Conservation (phyloP, 2,888 invertebrate species). For the Cancer borealis region DNA sequence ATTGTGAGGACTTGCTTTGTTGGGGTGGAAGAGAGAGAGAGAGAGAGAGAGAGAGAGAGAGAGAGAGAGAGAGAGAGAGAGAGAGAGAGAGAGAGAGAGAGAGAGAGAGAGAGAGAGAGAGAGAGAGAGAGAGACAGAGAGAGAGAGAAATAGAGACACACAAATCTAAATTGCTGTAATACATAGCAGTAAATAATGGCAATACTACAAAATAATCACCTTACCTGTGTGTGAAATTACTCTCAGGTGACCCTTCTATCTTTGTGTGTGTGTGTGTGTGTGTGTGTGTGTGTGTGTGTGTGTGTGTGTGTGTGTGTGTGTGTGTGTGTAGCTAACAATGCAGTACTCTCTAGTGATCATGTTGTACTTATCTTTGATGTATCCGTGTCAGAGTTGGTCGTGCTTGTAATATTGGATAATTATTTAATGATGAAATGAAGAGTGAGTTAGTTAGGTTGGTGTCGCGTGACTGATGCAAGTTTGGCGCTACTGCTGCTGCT, state of each 20-base stretch:
- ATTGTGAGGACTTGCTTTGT: background rate
- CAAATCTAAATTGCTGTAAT: background rate
- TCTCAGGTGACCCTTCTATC: background rate
- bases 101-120: conserved; percentile 16
- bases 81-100: conserved; percentile 20
- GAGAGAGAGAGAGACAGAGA: background rate
- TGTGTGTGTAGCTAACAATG: no score
- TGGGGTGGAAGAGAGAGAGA: background rate
- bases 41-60: conserved; percentile 8
- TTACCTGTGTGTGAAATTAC: background rate
- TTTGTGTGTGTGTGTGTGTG: background rate
- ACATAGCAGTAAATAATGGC: background rate
- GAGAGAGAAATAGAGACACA: background rate
- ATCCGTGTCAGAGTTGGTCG: no score
- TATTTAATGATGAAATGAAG: no score
- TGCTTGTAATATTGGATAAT: no score
- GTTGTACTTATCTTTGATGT: no score
- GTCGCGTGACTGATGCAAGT: no score
- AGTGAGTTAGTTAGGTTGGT: no score
- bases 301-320: no score
- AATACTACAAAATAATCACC: background rate
- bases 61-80: conserved; percentile 20
- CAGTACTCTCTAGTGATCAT: no score
- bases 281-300: no score
- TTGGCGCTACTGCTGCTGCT: no score